Evolutionary conservation across 2,888 invertebrate species (phyloP), one percentile per base, ranked within the genome.

Genomic region (Ptilodon capucinus): DNA sequence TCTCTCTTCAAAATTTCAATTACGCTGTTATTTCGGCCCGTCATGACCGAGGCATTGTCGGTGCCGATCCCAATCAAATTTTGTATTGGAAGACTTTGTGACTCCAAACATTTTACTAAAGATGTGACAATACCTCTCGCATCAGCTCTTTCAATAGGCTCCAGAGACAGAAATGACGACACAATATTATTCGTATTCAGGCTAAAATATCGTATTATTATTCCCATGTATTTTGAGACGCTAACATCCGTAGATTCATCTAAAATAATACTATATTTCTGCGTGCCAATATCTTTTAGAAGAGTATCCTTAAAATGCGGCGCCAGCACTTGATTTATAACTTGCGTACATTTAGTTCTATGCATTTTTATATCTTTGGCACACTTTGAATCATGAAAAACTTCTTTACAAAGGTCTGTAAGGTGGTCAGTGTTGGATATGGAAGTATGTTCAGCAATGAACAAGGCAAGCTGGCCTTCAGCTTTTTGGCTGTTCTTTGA

Each of bases 21-120:
- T 7, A 76, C 68, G 19, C 74, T 57, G 43, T 70, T 70, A 44
- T 73, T 59, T 0, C 51, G 23, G 1, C 72, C 74, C 13, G 64
- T 67, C 76, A 76, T 74, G 2, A 69, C 70, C n/a, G 66, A 54
- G 8, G 74, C 74, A 51, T 76, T 76, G 42, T 76, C 72, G 1
- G 66, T 64, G 5, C 71, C 71, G 11, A 73, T 62, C 5, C 62
- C 71, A 42, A 68, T 51, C 45, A 73, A 38, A 35, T 65, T 62
- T 40, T 60, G 46, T 39, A 48, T 53, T n/a, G 4, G 11, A 4
- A 32, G 13, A n/a, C 13, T 11, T 4, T 4, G 13, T 8, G 13
- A n/a, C 11, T 5, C 7, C 7, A 43, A 25, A 17, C 18, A 30
- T 0, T 18, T 30, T 7, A 30, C 11, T 2, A 44, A 14, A 3